Evolutionary conservation across 2,888 invertebrate species (phyloP), one percentile per base, ranked within the genome.

Genomic region (Protonemura montana): DNA sequence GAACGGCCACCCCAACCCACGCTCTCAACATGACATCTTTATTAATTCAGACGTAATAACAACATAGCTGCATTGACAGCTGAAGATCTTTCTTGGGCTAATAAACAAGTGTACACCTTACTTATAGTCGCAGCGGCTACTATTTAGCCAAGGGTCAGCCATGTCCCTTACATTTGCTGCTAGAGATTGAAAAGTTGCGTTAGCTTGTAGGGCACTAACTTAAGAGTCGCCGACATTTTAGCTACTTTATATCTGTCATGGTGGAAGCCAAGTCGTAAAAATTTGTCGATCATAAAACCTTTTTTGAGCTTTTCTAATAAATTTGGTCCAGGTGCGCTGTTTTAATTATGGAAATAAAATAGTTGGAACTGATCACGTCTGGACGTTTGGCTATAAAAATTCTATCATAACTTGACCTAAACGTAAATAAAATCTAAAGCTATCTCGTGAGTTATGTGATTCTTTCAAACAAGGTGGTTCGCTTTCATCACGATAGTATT

Each of bases 21-120:
- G 59, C 59, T 10, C 59, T 59, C 59, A 2, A 59, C 59, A 21
- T 59, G 59, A 59, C 59, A 59, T 59, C 59, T 59, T 59, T 2
- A 59, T 59, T 59, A 59, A 59, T 59, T 59, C 59, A 59, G 59
- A 59, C 59, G 13, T 59, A 59, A 59, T 59, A 59, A 59, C 59
- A 10, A 59, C 59, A 59, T 59, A 2, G 59, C 16, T 21, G 59
- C 59, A 59, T 59, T 59, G 59, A 59, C 59, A 59, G 59, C 59
- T 59, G 59, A 16, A 7, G 59, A 59, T 59, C 59, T 59, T 2
- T 59, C 59, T 59, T 21, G 16, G 21, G 59, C 21, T 59, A 59
- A 59, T 59, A 59, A 59, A 59, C 59, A 21, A 59, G 59, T 21
- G 13, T 16, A 59, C 59, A 59, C 59, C 59, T 59, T 59, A 13